phyloP scores from a whole-genome alignment of 2,113 vertebrate species.

The Conger conger region DNA sequence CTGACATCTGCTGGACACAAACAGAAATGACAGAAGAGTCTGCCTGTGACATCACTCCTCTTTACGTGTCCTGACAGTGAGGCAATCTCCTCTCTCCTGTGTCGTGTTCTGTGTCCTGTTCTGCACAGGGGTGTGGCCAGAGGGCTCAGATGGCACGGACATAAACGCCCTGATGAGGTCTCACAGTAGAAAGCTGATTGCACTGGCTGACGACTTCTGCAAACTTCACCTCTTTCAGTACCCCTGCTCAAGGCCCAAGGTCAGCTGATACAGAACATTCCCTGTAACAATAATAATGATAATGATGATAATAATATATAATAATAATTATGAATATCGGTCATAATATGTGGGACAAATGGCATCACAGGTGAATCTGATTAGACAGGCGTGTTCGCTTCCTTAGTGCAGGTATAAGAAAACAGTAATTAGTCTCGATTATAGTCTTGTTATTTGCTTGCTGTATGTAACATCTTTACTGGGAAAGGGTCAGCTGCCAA shows the following conservation, averaged over 20 bases:
- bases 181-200: conserved; percentile 88
- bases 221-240: conserved; percentile 97
- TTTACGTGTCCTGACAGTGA: background rate
- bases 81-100: background rate
- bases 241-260: conserved; percentile 93
- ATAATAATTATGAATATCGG: background rate
- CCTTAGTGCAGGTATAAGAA: too few relatives aligned
- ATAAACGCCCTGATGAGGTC: conserved; percentile 94
- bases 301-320: background rate
- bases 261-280: conserved; percentile 47
- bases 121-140: conserved; percentile 90
- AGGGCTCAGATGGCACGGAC: conserved; percentile 96
- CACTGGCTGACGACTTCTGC: conserved; percentile 96
- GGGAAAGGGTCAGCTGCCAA: background rate
- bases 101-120: background rate
- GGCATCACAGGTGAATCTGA: too few relatives aligned
- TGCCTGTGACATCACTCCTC: background rate
- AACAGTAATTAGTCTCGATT: too few relatives aligned
- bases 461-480: background rate
- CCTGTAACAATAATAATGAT: background rate
- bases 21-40: background rate
- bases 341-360: too few relatives aligned
- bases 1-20: conserved; percentile 4
- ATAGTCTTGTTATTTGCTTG: too few relatives aligned
- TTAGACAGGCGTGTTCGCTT: too few relatives aligned